phyloP scores from a whole-genome alignment of 2,113 vertebrate species.

The Oxyura jamaicensis region DNA sequence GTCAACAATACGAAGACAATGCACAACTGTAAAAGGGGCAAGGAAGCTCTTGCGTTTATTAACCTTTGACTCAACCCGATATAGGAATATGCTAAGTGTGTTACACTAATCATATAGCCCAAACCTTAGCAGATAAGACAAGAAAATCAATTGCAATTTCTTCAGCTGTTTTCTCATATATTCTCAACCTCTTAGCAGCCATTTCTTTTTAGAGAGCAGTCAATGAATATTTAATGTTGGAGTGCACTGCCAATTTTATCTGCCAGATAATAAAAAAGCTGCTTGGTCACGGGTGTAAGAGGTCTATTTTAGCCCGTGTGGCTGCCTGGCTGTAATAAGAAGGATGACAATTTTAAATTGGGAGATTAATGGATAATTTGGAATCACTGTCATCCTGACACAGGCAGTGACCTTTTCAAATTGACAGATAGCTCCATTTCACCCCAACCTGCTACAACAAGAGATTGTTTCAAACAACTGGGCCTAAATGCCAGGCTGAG shows the following conservation, averaged over 20 bases:
- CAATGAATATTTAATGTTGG: slow-evolving; percentile 72
- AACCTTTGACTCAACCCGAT: background rate
- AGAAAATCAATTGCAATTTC: slow-evolving; percentile 75
- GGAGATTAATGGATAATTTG: slow-evolving; percentile 75
- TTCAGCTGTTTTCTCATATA: slow-evolving; percentile 60
- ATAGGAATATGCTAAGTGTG: slow-evolving; percentile 6
- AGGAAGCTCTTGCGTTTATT: background rate
- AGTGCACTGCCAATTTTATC: slow-evolving; percentile 49
- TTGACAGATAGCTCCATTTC: slow-evolving; percentile 70
- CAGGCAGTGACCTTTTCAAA: slow-evolving; percentile 71
- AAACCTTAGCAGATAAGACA: slow-evolving; percentile 50
- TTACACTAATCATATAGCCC: slow-evolving; percentile 42
- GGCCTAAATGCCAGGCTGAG: slow-evolving; percentile 41
- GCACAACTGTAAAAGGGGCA: background rate
- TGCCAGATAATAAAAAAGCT: slow-evolving; percentile 70
- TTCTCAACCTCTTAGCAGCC: slow-evolving; percentile 54
- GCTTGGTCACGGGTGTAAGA: slow-evolving; percentile 46
- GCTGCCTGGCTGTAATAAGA: slow-evolving; percentile 53
- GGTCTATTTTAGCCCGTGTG: slow-evolving; percentile 37
- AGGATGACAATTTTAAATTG: slow-evolving; percentile 70
- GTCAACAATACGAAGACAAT: background rate
- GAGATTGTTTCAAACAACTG: slow-evolving; percentile 51
- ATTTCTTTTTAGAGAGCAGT: slow-evolving; percentile 21
- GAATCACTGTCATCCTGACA: slow-evolving; percentile 68
- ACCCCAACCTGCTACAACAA: slow-evolving; percentile 51